Evolutionary conservation across 2,113 vertebrate species (phyloP).

Genomic region (Anhinga anhinga): DNA sequence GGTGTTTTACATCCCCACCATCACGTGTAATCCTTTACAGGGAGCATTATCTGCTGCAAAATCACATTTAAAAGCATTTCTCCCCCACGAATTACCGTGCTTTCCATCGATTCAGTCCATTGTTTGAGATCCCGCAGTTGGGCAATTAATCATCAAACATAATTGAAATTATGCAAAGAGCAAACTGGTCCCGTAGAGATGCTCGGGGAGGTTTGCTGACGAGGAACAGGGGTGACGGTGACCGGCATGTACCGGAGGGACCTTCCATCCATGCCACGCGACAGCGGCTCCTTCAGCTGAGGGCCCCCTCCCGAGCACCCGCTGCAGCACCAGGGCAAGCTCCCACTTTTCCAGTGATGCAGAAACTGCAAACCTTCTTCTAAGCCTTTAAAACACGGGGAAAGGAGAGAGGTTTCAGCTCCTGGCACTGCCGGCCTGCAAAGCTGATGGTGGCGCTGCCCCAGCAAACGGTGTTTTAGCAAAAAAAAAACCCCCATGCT

Average conservation of each 20-base stretch:
- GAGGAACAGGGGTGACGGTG: accelerated
- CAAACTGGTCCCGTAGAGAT: background rate
- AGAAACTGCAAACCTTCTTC: background rate
- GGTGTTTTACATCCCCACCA: background rate
- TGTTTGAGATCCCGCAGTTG: background rate
- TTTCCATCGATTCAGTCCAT: background rate
- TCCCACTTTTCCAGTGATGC: background rate
- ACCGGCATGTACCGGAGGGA: accelerated
- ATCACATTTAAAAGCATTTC: background rate
- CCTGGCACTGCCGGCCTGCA: background rate
- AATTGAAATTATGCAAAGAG: background rate
- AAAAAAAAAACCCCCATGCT: background rate
- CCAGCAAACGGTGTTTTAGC: background rate
- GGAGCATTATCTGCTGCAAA: background rate
- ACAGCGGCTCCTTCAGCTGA: background rate
- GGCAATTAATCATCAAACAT: background rate
- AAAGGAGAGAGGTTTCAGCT: background rate
- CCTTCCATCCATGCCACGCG: accelerated
- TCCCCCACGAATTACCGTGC: background rate
- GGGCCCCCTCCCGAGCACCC: background rate
- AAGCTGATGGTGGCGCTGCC: background rate
- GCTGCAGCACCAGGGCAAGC: background rate
- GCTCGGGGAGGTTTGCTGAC: background rate
- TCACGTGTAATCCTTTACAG: background rate
- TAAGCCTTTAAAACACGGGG: background rate